Evolutionary conservation across 2,888 invertebrate genomes (phyloP).

Genomic region (Agriopis leucophaearia): DNA sequence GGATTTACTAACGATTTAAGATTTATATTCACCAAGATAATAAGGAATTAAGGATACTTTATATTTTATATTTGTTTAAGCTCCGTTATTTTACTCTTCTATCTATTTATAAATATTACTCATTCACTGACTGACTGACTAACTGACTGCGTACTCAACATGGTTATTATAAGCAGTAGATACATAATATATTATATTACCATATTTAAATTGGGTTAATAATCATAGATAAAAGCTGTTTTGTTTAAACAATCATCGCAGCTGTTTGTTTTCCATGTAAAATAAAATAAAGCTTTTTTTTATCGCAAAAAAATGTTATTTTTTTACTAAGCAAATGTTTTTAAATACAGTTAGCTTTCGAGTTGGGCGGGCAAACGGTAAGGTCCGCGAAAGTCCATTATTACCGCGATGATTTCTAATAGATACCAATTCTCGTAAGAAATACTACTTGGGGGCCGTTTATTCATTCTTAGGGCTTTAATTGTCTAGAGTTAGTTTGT

Average conservation of each 20-base stretch:
- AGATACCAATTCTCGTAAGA: constrained; percentile 59
- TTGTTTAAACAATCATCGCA: too few relatives aligned
- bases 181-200: too few relatives aligned
- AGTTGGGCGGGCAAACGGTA: constrained; percentile 53
- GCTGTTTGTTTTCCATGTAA: too few relatives aligned
- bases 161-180: too few relatives aligned
- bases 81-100: not conserved
- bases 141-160: too few relatives aligned
- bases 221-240: too few relatives aligned
- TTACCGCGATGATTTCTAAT: constrained; percentile 66
- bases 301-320: too few relatives aligned
- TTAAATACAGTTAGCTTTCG: constrained; percentile 52
- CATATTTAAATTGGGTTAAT: too few relatives aligned
- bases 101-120: too few relatives aligned
- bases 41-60: not conserved
- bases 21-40: not conserved
- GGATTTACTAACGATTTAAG: constrained; percentile 13
- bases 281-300: too few relatives aligned
- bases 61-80: not conserved
- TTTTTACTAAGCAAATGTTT: not conserved
- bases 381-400: constrained; percentile 59
- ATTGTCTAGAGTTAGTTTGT: constrained; percentile 35
- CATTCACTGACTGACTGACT: too few relatives aligned
- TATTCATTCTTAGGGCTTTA: constrained; percentile 29
- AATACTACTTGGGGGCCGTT: constrained; percentile 41